Evolutionary conservation across 2,113 vertebrate genomes (phyloP).

Genomic region (Hassar affinis): DNA sequence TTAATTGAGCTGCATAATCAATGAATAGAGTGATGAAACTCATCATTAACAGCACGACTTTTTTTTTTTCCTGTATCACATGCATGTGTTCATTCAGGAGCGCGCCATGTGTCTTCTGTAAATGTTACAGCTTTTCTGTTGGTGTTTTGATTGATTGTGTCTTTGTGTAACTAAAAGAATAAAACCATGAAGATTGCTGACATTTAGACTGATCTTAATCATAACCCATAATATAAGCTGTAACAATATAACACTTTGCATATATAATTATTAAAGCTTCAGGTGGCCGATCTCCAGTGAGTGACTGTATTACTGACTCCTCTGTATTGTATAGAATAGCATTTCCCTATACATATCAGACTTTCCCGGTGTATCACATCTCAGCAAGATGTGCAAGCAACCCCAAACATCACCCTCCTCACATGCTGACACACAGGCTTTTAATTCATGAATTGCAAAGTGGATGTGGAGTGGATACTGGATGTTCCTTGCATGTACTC

Average conservation of each 20-base stretch:
- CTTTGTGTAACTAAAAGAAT: background rate
- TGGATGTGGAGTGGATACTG: background rate
- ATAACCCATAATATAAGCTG: background rate
- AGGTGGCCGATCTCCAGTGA: background rate
- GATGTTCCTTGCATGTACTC: background rate
- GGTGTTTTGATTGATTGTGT: background rate
- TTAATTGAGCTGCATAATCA: background rate
- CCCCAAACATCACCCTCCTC: background rate
- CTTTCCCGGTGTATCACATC: background rate
- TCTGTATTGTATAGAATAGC: background rate
- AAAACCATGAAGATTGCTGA: background rate
- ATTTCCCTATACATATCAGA: background rate
- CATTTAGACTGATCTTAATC: background rate
- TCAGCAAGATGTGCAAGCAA: background rate
- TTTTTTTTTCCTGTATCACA: background rate
- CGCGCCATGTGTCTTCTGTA: background rate
- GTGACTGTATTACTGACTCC: background rate
- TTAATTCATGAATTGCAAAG: background rate
- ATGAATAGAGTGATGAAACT: constrained; percentile 25
- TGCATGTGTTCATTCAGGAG: background rate
- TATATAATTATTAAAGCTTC: constrained; percentile 1
- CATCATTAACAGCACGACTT: background rate
- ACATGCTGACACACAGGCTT: background rate
- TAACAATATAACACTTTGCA: background rate
- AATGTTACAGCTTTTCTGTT: background rate